A percentile compares a stretch with the other conserved stretches of the same genome.
phyloP scores from a whole-genome alignment of 2,797 vertebrate genomes.

The Trachurus trachurus region DNA sequence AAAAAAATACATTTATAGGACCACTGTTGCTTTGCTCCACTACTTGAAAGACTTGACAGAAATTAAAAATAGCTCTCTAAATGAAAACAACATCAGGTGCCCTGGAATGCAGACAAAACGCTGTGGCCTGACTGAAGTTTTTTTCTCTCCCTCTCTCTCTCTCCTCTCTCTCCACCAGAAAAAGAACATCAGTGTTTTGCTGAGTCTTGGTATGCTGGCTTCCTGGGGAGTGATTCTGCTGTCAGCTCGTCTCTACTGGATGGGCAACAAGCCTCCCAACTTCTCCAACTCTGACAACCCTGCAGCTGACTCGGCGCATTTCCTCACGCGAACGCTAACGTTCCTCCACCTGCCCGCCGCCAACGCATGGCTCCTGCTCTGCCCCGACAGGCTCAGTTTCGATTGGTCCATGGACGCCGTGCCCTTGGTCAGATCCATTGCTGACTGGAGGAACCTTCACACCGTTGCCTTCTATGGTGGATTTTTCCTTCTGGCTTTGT shows the following conservation, averaged over 20 bases:
- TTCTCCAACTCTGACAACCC: slow-evolving; percentile 99
- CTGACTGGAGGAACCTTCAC: slow-evolving; percentile 96
- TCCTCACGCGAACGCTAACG: slow-evolving; percentile 91
- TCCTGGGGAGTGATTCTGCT: slow-evolving; percentile 93
- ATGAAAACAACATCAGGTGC: slow-evolving; percentile 38
- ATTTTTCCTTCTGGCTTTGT: slow-evolving; percentile 89
- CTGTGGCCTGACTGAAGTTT: slow-evolving; percentile 32
- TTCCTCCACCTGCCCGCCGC: slow-evolving; percentile 95
- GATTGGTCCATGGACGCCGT: slow-evolving; percentile 99
- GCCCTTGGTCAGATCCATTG: slow-evolving; percentile 91
- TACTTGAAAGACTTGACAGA: slow-evolving; percentile 22
- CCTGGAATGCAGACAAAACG: slow-evolving; percentile 18
- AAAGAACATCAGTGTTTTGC: slow-evolving; percentile 89
- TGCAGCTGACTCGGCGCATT: slow-evolving; percentile 93
- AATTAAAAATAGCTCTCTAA: slow-evolving; percentile 36
- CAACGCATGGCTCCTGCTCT: slow-evolving; percentile 96
- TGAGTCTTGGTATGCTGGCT: slow-evolving; percentile 90
- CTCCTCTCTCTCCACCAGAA: slow-evolving; percentile 84
- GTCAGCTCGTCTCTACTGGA: slow-evolving; percentile 96
- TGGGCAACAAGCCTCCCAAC: slow-evolving; percentile 98
- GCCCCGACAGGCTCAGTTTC: slow-evolving; percentile 96
- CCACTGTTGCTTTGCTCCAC: slow-evolving; percentile 4
- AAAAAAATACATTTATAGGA: slow-evolving; percentile 7
- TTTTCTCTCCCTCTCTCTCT: too few species aligned
- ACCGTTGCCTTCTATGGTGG: slow-evolving; percentile 92